These are phyloP conservation scores for Siderastrea radians DNA, from an alignment of 92 coral and sea anemone species.

Conservation along the genomic window DNA sequence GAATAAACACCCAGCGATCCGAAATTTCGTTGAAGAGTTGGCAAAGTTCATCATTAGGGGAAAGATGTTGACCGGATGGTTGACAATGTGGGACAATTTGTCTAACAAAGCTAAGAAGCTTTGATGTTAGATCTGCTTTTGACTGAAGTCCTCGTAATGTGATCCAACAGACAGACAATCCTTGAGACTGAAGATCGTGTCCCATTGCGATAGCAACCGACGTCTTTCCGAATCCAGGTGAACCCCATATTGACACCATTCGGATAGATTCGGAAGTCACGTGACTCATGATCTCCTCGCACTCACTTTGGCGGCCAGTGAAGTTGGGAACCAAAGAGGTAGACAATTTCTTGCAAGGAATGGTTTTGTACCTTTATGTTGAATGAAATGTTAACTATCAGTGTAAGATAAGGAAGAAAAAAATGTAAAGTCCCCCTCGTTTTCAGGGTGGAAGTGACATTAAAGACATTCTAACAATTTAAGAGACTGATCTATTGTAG, in stretches of 20 bases:
- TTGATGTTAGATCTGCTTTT: not conserved
- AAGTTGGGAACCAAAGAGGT: not conserved
- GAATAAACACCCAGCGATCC: not conserved
- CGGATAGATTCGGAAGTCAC: not conserved
- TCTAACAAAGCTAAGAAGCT: not conserved
- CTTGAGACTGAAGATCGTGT: not conserved
- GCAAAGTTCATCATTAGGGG: not conserved
- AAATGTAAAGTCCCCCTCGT: too few relatives aligned
- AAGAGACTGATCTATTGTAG: too few relatives aligned
- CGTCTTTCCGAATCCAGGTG: constrained; percentile 34
- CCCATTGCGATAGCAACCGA: constrained; percentile 22
- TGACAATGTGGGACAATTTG: not conserved
- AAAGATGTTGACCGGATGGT: not conserved
- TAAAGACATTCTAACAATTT: too few relatives aligned
- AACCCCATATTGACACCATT: constrained; percentile 25
- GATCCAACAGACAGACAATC: not conserved
- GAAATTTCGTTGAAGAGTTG: not conserved
- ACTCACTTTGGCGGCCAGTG: not conserved
- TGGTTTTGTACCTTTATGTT: not conserved
- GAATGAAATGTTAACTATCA: too few relatives aligned
- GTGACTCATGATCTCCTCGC: not conserved
- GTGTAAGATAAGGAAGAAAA: too few relatives aligned
- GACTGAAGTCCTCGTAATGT: constrained; percentile 1
- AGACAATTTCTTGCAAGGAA: not conserved
- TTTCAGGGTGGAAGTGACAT: too few relatives aligned